phyloP scores from a whole-genome alignment of 2,797 vertebrate species.

The Pseudomugil gertrudae region DNA sequence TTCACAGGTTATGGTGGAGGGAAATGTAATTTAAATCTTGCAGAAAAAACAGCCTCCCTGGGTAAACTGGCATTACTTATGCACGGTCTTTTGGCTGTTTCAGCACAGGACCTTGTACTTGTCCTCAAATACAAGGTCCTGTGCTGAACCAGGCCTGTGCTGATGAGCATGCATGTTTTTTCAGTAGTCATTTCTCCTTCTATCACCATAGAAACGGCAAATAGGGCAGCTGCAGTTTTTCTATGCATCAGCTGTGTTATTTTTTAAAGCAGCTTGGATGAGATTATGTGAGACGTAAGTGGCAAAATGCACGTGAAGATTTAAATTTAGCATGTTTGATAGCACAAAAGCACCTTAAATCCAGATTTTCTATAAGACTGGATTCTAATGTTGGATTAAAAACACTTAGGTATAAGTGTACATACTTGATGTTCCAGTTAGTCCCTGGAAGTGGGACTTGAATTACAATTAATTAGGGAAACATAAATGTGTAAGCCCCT shows the following conservation, averaged over 20 bases:
- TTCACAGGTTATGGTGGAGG: constrained; percentile 40
- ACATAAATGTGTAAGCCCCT: no score
- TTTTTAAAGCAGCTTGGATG: constrained; percentile 20
- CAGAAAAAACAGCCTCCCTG: constrained; percentile 41
- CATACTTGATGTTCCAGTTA: background rate
- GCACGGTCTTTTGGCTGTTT: constrained; percentile 33
- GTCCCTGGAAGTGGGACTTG: no score
- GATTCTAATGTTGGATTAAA: background rate
- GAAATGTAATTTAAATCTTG: constrained; percentile 60
- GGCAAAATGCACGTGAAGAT: background rate
- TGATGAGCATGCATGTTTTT: constrained; percentile 31
- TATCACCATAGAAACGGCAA: constrained; percentile 10
- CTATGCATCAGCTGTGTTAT: constrained; percentile 25
- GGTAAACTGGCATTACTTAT: constrained; percentile 52
- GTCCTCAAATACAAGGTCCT: constrained; percentile 45
- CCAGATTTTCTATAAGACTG: background rate
- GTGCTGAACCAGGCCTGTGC: constrained; percentile 39
- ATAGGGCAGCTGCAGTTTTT: background rate
- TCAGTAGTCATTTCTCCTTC: constrained; percentile 28
- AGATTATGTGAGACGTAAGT: background rate
- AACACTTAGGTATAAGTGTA: background rate
- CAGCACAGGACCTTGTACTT: no score
- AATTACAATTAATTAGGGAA: no score
- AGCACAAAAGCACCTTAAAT: background rate
- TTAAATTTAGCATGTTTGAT: background rate